A percentile compares a stretch with the other conserved stretches of the same genome.
phyloP scores from a whole-genome alignment of 1,140 invertebrate genomes.

The Physella acuta region DNA sequence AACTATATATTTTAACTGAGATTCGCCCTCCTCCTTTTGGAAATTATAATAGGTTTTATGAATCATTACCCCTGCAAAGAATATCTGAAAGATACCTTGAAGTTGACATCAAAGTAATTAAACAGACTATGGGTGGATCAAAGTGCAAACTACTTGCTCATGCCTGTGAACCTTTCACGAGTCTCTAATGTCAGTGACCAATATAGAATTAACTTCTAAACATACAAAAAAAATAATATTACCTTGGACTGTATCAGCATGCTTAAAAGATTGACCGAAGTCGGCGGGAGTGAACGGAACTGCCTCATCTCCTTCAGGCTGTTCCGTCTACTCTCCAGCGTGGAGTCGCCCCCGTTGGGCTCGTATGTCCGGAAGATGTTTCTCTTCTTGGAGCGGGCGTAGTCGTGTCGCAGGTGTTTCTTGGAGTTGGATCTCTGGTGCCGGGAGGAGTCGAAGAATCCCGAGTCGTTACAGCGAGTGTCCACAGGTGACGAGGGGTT shows the following conservation, averaged over 20 bases:
- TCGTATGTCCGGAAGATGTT: conserved; percentile 62
- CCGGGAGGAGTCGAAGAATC: conserved; percentile 40
- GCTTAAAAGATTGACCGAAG: conserved; percentile 47
- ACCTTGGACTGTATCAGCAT: conserved; percentile 46
- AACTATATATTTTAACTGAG: too few species aligned
- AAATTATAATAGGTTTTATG: too few species aligned
- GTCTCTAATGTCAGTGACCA: too few species aligned
- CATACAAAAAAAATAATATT: background rate
- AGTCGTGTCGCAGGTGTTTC: conserved; percentile 63
- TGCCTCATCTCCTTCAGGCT: conserved; percentile 50
- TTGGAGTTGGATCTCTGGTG: conserved; percentile 61
- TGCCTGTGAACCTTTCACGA: too few species aligned
- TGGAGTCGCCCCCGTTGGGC: conserved; percentile 31
- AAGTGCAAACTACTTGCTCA: too few species aligned
- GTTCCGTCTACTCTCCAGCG: conserved; percentile 37
- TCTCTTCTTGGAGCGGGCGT: conserved; percentile 61
- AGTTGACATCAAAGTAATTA: too few species aligned
- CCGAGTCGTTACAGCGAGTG: conserved; percentile 29
- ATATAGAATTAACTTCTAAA: background rate
- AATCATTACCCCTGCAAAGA: too few species aligned
- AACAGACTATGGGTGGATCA: too few species aligned
- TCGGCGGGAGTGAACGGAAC: conserved; percentile 49
- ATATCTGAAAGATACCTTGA: too few species aligned
- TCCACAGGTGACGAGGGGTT: conserved; percentile 46
- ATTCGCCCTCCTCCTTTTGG: too few species aligned